Conservation (phyloP, 2,113 vertebrate genomes). For the Naja naja region DNA sequence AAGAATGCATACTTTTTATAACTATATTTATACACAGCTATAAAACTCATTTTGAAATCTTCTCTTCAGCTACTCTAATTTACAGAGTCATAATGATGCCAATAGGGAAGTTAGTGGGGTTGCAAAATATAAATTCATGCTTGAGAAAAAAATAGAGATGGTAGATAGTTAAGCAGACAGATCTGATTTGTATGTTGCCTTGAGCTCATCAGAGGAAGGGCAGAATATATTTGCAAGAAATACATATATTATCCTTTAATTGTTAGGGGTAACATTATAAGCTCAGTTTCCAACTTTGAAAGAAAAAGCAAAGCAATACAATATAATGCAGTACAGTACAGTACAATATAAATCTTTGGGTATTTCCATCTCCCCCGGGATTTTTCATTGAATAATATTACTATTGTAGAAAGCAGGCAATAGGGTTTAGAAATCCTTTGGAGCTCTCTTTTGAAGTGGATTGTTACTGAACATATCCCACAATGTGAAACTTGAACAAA, state of each 20-base stretch:
- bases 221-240: neutral
- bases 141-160: neutral
- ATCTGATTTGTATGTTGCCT: neutral
- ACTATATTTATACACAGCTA: neutral
- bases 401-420: neutral
- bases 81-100: neutral
- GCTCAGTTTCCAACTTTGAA: neutral
- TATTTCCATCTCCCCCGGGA: neutral
- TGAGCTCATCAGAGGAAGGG: neutral
- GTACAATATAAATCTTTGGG: neutral
- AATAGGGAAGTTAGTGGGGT: neutral
- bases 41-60: neutral
- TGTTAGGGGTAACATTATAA: neutral
- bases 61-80: neutral
- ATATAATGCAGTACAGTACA: neutral
- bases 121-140: neutral
- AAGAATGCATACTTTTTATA: neutral
- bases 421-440: neutral
- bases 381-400: neutral
- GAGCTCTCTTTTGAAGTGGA: neutral
- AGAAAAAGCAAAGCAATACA: neutral
- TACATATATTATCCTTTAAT: neutral
- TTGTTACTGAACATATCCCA: neutral
- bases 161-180: neutral
- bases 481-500: neutral